Conservation (phyloP, 2,888 invertebrate genomes). For the Adineta ricciae region DNA sequence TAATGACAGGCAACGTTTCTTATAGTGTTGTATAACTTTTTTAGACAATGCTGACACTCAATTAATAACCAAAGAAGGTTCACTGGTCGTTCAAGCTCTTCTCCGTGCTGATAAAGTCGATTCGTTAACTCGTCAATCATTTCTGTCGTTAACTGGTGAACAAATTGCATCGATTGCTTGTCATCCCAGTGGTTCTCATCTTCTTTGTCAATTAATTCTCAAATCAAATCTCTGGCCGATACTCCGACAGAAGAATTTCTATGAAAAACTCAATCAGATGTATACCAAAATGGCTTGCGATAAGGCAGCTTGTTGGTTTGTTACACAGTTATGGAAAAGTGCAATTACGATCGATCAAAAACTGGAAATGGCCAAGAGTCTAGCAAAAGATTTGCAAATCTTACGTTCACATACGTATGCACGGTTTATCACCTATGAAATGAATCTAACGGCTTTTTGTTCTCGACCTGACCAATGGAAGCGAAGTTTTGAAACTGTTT, state of each 20-base stretch:
- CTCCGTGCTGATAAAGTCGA: background rate
- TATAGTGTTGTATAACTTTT: background rate
- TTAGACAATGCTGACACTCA: background rate
- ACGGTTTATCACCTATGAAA: background rate
- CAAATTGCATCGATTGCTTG: background rate
- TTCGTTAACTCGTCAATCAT: background rate
- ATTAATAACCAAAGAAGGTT: background rate
- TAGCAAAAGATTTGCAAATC: background rate
- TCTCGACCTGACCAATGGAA: constrained; percentile 5
- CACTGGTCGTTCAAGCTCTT: background rate
- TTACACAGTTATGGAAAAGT: background rate
- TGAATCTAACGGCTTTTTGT: background rate
- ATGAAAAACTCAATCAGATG: background rate
- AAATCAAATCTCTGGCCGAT: background rate
- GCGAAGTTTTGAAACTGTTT: background rate
- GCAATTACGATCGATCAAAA: background rate
- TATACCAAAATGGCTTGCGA: constrained; percentile 5
- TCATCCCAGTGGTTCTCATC: constrained; percentile 15
- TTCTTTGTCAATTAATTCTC: constrained; percentile 13
- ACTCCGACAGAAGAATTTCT: background rate
- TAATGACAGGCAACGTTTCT: too few relatives aligned
- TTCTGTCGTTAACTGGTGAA: background rate
- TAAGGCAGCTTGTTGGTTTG: background rate
- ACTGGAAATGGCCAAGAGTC: background rate
- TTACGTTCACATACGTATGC: background rate